Base-by-base conservation (phyloP, 2,888 invertebrate genomes). In the Odontocerum albicorne region DNA sequence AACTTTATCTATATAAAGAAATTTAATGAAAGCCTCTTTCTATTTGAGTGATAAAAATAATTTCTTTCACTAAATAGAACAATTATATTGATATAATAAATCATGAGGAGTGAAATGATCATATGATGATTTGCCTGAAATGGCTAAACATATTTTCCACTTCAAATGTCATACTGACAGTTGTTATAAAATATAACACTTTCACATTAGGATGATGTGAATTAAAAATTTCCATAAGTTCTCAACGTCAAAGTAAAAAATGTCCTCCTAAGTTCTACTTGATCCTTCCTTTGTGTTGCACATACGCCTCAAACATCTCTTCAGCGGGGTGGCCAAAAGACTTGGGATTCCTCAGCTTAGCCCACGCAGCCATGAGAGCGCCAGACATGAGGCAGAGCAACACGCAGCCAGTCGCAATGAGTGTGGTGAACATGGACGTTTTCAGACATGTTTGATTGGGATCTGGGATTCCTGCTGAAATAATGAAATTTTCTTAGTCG, bases 331-430 rank as follows among this genome's bases (percentile, higher is more conserved):
- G 49, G 1, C 66, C 65, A 51, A 71, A 72, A 17, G 72, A 70
- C 59, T 79, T 79, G 15, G 82, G 74, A 61, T 84, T 78, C 60
- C 87, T 78, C 71, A 91, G 82, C 59, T 88, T 83, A 10, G 88
- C 82, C 66, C 91, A 92, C 54, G 90, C 86, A 1, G 87, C 85
- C 62, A 90, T 75, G 17, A 92, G 76, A 0, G 87, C 85, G 6
- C 87, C 87, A 0, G 84, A 80, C 55, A 92, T 73, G 42, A 90
- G 80, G 36, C 88, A 88, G 58, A 90, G 74, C 12, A 88, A 66
- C n/a, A 86, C 78, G 6, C 86, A 86, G 52, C 85, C 80, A 0
- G 85, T 77, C 6, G 84, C 87, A 35, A 87, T 76, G 62, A 88
- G 72, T 7, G 87, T 86, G 10, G 87, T 85, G 32, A 89, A 73